Evolutionary conservation across 2,113 vertebrate genomes (phyloP).

Genomic region (Actenoides lindsayi): DNA sequence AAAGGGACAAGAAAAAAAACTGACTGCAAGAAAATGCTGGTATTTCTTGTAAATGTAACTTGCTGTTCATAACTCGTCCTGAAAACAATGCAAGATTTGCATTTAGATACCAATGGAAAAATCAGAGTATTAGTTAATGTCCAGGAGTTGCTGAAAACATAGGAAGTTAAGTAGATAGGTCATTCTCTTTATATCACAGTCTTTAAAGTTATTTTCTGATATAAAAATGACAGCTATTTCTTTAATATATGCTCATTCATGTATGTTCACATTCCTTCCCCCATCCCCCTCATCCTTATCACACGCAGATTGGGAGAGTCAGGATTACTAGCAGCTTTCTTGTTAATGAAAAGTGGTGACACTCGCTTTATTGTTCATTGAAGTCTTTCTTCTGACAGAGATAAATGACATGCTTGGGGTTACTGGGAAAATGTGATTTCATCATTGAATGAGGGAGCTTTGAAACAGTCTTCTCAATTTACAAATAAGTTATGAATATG

Average conservation of each 20-base stretch:
- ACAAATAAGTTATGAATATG: constrained; percentile 42
- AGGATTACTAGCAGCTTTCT: constrained; percentile 60
- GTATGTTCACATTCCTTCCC: neutral
- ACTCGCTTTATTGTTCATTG: constrained; percentile 70
- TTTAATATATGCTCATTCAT: neutral
- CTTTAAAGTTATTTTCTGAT: neutral
- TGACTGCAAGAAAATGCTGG: constrained; percentile 25
- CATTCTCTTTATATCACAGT: neutral
- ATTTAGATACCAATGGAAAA: neutral
- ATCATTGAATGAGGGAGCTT: constrained; percentile 59
- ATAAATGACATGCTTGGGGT: constrained; percentile 68
- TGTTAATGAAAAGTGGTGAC: constrained; percentile 72
- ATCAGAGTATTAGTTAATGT: neutral
- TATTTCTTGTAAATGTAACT: constrained; percentile 6
- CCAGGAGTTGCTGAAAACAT: neutral
- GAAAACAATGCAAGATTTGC: constrained; percentile 27
- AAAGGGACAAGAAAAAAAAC: neutral
- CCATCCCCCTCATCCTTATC: neutral
- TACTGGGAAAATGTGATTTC: constrained; percentile 76
- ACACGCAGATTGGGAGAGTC: neutral
- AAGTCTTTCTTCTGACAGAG: constrained; percentile 70
- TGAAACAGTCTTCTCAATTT: constrained; percentile 60
- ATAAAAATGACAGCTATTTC: neutral
- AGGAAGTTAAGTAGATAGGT: neutral
- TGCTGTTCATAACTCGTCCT: neutral